phyloP scores from a whole-genome alignment of 1,140 invertebrate species.

The Drosophila ercepeae region DNA sequence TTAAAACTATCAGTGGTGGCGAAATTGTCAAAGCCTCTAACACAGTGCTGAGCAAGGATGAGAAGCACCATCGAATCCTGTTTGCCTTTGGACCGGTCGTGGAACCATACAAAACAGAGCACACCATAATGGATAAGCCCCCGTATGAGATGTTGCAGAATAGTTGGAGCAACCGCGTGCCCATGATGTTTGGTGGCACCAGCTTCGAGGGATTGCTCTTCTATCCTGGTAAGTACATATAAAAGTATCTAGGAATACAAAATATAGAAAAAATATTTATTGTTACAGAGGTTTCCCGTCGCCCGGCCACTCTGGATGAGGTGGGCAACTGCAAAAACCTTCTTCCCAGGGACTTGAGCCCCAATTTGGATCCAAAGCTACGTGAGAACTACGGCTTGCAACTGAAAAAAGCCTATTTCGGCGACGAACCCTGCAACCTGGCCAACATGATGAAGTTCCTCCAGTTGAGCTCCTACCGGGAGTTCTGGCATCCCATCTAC shows the following conservation, averaged over 20 bases:
- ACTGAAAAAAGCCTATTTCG: constrained; percentile 70
- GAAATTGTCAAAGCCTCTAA: constrained; percentile 67
- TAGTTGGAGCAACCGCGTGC: constrained; percentile 80
- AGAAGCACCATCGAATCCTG: constrained; percentile 70
- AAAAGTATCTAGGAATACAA: neutral
- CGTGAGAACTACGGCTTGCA: constrained; percentile 55
- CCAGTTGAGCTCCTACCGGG: constrained; percentile 76
- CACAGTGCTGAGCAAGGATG: constrained; percentile 64
- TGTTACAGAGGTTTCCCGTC: constrained; percentile 62
- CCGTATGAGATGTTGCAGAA: constrained; percentile 55
- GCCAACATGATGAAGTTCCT: constrained; percentile 73
- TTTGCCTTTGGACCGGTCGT: constrained; percentile 75
- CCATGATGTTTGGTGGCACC: constrained; percentile 84
- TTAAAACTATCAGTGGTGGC: constrained; percentile 43
- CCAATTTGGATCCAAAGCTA: constrained; percentile 49
- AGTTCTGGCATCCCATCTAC: constrained; percentile 84
- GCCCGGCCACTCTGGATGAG: constrained; percentile 71
- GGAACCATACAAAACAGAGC: constrained; percentile 69
- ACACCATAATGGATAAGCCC: constrained; percentile 58
- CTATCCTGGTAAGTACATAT: constrained; percentile 60
- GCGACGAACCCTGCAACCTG: constrained; percentile 57
- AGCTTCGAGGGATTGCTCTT: constrained; percentile 79
- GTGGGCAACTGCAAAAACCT: constrained; percentile 66
- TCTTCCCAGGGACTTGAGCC: constrained; percentile 60
- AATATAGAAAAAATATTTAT: neutral